These are phyloP conservation scores for Oncorhynchus keta DNA, from an alignment of 2,113 vertebrate genomes.

Conservation along the genomic window DNA sequence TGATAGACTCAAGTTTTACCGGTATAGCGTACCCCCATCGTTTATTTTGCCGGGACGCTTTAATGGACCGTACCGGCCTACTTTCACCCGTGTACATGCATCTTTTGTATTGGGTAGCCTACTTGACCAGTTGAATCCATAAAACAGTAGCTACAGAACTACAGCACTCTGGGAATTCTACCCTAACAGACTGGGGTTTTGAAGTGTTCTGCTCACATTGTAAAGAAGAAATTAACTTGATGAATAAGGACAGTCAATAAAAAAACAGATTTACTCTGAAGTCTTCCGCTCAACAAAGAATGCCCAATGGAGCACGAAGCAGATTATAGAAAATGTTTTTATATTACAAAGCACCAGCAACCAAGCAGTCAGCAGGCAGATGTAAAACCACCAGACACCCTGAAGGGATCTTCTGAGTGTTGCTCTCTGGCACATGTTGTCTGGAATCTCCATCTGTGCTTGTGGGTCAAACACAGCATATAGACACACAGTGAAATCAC, in stretches of 20 bases:
- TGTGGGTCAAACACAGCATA: background rate
- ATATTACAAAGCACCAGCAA: slow-evolving; percentile 11
- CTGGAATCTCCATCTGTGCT: slow-evolving; percentile 22
- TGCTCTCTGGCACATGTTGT: background rate
- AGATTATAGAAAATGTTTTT: background rate
- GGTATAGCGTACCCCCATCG: no score
- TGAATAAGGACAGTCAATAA: background rate
- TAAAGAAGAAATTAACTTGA: background rate
- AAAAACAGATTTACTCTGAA: background rate
- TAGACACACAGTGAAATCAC: slow-evolving; percentile 44
- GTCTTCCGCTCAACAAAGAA: no score
- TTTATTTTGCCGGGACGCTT: no score
- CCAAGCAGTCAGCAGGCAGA: background rate
- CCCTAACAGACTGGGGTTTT: background rate
- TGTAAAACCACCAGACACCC: slow-evolving; percentile 4
- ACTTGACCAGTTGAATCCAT: background rate
- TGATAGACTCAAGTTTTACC: no score
- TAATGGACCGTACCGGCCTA: no score
- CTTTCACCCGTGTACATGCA: no score
- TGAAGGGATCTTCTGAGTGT: background rate
- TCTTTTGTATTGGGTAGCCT: background rate
- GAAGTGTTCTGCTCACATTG: background rate
- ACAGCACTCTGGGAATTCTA: background rate
- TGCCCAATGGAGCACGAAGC: background rate
- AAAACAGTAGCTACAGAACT: background rate